Evolutionary conservation across 2,797 vertebrate species (phyloP).

Genomic region (Lutjanus argentimaculatus): DNA sequence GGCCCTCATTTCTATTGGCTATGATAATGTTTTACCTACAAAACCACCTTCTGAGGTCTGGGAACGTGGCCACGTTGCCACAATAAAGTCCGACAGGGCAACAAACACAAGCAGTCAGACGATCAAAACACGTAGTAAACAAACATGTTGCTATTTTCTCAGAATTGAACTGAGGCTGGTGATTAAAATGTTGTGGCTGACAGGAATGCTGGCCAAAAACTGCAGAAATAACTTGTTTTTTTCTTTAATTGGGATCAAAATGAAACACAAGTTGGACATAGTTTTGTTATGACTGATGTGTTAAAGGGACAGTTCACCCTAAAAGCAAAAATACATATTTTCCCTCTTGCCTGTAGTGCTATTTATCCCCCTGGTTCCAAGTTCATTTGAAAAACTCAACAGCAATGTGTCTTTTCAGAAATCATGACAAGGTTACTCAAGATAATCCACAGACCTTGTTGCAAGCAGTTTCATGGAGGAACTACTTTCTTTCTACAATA

Average conservation of each 20-base stretch:
- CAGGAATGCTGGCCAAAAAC: neutral
- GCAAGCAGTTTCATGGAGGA: too few species aligned
- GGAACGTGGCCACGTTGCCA: neutral
- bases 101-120: neutral
- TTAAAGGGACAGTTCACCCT: too few species aligned
- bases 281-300: neutral
- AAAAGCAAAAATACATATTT: too few species aligned
- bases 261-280: neutral
- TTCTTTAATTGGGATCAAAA: neutral
- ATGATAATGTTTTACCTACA: constrained; percentile 1
- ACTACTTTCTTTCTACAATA: too few species aligned
- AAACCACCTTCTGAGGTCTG: neutral
- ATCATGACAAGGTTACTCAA: too few species aligned
- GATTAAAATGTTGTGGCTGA: neutral
- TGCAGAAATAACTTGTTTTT: neutral
- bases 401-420: too few species aligned
- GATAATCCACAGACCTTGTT: too few species aligned
- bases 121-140: neutral
- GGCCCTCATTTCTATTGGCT: neutral
- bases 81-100: neutral
- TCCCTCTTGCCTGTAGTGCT: too few species aligned
- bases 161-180: neutral
- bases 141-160: neutral
- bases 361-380: too few species aligned
- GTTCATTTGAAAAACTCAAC: too few species aligned